Conservation (phyloP, 1,140 invertebrate genomes). For the Scaptomyza pallida region DNA sequence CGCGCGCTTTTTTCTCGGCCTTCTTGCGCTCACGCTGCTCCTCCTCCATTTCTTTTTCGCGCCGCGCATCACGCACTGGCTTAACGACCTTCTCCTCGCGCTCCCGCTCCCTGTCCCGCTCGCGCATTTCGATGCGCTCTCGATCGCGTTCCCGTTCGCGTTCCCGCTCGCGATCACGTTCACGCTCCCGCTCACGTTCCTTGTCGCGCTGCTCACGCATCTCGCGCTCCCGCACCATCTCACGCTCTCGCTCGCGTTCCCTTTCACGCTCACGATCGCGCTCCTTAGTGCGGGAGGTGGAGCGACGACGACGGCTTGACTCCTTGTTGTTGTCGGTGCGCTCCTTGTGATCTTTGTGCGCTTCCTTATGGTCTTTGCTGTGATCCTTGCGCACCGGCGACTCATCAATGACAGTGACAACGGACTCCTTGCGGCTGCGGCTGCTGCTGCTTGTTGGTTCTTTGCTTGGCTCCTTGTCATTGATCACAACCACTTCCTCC, state of each 20-base stretch:
- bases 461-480: slow-evolving; percentile 40
- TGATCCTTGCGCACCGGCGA: slow-evolving; percentile 75
- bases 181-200: slow-evolving; percentile 85
- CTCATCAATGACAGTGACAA: slow-evolving; percentile 47
- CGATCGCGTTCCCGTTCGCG: slow-evolving; percentile 85
- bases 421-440: slow-evolving; percentile 57
- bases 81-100: slow-evolving; percentile 85
- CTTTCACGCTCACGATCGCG: slow-evolving; percentile 83
- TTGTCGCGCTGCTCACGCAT: slow-evolving; percentile 84
- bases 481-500: slow-evolving; percentile 46
- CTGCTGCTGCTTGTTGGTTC: slow-evolving; percentile 2
- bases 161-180: slow-evolving; percentile 80
- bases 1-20: slow-evolving; percentile 93
- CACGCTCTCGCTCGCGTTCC: slow-evolving; percentile 70
- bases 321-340: slow-evolving; percentile 57
- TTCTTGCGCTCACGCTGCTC: slow-evolving; percentile 95
- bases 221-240: slow-evolving; percentile 74
- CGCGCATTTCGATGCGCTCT: slow-evolving; percentile 83
- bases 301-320: slow-evolving; percentile 60
- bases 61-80: slow-evolving; percentile 86
- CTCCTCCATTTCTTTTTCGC: slow-evolving; percentile 95
- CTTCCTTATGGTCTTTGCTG: slow-evolving; percentile 71
- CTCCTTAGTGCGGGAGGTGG: slow-evolving; percentile 84
- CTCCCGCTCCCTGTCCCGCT: slow-evolving; percentile 79
- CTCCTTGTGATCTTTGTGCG: slow-evolving; percentile 60